Evolutionary conservation across 2,888 invertebrate species (phyloP), one percentile per base, ranked within the genome.

Genomic region (Acanthoscelides obtectus): DNA sequence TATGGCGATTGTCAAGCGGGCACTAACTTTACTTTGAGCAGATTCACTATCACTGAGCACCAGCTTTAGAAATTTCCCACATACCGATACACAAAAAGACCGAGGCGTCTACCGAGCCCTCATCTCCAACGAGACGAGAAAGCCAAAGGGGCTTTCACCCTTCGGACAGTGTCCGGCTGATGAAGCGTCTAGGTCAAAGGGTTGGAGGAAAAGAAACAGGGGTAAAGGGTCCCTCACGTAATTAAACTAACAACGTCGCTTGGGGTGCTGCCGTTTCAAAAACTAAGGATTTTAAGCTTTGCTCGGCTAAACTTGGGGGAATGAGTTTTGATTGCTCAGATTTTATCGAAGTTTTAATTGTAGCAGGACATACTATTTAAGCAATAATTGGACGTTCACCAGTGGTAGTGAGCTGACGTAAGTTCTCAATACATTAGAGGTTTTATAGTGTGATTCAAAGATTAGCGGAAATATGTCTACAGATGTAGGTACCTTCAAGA

Each of bases 161-260:
- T 45, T 45, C 45, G 45, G 45, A 45, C 45, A 12, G 45, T 45
- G 45, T 45, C 45, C 45, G 45, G 45, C 45, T 45, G 45, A 12
- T 17, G 45, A 45, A 6, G 45, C 45, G 45, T 17, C 1, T 45
- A 12, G 12, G 45, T 45, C 45, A 45, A 45, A 45, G 45, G 45
- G 3, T 45, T 45, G 45, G 45, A 12, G 45, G 45, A 45, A 45
- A 45, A 45, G 45, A 4, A 12, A 1, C 8, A 45, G 45, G 45
- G 45, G 45, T 12, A 45, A 17, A 4, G 45, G 8, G 8, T 12
- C 78, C 81, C 82, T 83, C 82, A 76, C 79, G 82, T 83, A 84
- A 84, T 84, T 84, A 84, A 84, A 83, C 83, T 82, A 83, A 83
- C 83, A 81, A 83, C 82, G 45, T 17, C 80, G 75, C 80, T 78